Evolutionary conservation across 2,888 invertebrate species (phyloP), one percentile per base, ranked within the genome.

Genomic region (Aleiodes testaceus): DNA sequence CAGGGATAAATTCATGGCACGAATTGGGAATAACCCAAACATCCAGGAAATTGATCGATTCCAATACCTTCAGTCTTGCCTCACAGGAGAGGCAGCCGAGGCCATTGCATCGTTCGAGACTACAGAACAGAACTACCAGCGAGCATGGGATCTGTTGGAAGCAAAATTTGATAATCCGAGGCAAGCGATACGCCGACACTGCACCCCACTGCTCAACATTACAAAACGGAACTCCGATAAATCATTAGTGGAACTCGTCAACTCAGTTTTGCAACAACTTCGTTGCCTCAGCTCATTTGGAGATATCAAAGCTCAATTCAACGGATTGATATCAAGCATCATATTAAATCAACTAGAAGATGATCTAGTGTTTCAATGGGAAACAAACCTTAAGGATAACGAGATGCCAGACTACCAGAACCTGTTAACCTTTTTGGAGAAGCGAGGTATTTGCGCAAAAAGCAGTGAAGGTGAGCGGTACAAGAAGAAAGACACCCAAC

Each of bases 111-210:
- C 55, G 7, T 22, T 55, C 3, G 16, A 14, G n/a, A 55, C 55
- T 4, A 55, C 55, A 14, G 55, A 55, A 16, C 36, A 26, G n/a
- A 55, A 55, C 36, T 55, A 55, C 7, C 7, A 12, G 12, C 1
- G 7, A 26, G 55, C 36, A 12, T n/a, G 26, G 26, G 30, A 36
- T 12, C 14, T 36, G 12, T 16, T 55, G 7, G 22, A 26, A 3
- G 55, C 26, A 11, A 36, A 55, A 55, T 55, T 14, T 12, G 75
- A 77, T 7, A 72, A 75, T 26, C 69, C 67, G 44, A 53, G 77
- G 7, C 47, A 71, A 49, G 53, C 75, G 0, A 72, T 78, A 6
- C 22, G 73, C 12, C 66, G 74, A n/a, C 75, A 79, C 61, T 50
- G 67, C 9, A 7, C 59, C 6, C 14, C 75, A 5, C 30, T 53